These are phyloP conservation scores for Mormyrops boulengeri DNA, from an alignment of 2,797 vertebrate genomes.

Conservation along the genomic window DNA sequence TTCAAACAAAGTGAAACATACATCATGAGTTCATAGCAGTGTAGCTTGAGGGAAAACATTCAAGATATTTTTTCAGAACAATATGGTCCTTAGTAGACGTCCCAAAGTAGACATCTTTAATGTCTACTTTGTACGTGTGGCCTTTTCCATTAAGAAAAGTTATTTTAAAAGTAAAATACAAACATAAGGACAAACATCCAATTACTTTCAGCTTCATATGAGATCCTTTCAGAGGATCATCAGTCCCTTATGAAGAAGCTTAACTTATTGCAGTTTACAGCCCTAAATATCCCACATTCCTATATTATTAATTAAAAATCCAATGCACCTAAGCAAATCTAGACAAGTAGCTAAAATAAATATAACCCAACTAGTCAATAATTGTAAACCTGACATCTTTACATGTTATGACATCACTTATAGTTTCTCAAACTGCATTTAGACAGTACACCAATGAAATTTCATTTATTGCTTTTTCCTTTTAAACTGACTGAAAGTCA, in stretches of 20 bases:
- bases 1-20: background rate
- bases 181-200: background rate
- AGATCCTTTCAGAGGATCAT: background rate
- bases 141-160: background rate
- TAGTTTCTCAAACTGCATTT: no score
- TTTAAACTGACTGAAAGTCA: no score
- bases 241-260: background rate
- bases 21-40: background rate
- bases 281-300: background rate
- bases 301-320: background rate
- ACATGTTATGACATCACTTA: no score
- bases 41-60: background rate
- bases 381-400: no score
- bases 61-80: background rate
- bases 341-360: background rate
- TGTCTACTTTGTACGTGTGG: background rate
- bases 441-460: no score
- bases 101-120: background rate
- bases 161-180: background rate
- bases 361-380: background rate
- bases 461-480: no score
- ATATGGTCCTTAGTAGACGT: background rate
- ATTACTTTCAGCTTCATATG: background rate
- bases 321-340: background rate
- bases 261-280: background rate